phyloP scores from a whole-genome alignment of 2,113 vertebrate genomes.

The Clarias gariepinus region DNA sequence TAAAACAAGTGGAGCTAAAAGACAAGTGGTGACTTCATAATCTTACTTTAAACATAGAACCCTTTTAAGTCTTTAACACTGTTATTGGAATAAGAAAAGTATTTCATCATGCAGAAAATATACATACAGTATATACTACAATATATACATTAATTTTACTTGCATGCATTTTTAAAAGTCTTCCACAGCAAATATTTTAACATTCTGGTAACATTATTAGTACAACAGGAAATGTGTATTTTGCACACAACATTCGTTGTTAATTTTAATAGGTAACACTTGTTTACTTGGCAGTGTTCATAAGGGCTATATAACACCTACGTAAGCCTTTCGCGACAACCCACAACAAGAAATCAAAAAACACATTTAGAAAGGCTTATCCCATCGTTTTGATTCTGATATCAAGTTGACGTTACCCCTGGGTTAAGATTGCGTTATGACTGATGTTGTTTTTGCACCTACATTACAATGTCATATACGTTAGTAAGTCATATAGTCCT shows the following conservation, averaged over 20 bases:
- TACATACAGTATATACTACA: background rate
- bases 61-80: background rate
- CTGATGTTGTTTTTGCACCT: background rate
- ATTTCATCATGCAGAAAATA: conserved; percentile 27
- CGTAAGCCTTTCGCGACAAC: background rate
- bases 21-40: conserved; percentile 53
- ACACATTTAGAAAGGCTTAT: background rate
- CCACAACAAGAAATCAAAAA: background rate
- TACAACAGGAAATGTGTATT: background rate
- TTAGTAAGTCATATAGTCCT: background rate
- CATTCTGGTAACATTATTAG: background rate
- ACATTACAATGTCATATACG: background rate
- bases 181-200: background rate
- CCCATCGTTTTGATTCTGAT: background rate
- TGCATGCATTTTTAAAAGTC: conserved; percentile 17
- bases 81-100: background rate
- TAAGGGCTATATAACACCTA: background rate
- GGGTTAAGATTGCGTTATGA: background rate
- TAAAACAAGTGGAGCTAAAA: background rate
- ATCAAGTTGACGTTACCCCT: background rate
- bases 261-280: background rate
- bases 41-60: background rate
- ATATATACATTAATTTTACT: background rate
- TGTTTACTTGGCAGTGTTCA: background rate
- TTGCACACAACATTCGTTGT: background rate